These are phyloP conservation scores for Lampris megalopsis DNA, from an alignment of 2,113 vertebrate genomes.

Conservation along the genomic window DNA sequence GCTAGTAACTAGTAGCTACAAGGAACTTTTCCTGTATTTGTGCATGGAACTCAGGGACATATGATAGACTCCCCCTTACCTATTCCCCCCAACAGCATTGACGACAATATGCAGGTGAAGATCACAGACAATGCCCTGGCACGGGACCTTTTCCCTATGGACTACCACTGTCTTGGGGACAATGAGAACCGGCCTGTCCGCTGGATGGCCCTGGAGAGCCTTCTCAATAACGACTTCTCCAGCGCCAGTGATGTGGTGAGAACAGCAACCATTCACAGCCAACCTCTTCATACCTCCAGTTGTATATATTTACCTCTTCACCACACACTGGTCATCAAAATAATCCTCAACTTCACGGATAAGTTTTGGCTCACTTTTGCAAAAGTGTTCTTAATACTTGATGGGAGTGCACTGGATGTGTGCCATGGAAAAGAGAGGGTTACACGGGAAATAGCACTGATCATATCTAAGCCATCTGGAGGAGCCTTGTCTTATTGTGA, in stretches of 20 bases:
- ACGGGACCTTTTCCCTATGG: slow-evolving; percentile 98
- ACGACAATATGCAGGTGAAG: slow-evolving; percentile 98
- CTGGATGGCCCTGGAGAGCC: slow-evolving; percentile 98
- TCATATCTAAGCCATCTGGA: slow-evolving; percentile 27
- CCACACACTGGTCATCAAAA: neutral
- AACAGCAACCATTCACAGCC: neutral
- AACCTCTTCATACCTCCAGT: neutral
- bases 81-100: slow-evolving; percentile 85
- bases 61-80: slow-evolving; percentile 36
- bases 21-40: slow-evolving; percentile 22
- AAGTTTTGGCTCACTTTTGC: neutral
- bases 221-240: slow-evolving; percentile 98
- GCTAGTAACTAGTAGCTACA: too few relatives aligned
- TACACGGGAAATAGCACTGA: slow-evolving; percentile 34
- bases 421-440: neutral
- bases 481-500: slow-evolving; percentile 24
- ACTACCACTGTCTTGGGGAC: slow-evolving; percentile 98
- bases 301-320: neutral
- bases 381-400: slow-evolving; percentile 1
- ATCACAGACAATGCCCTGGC: slow-evolving; percentile 97
- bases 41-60: slow-evolving; percentile 19
- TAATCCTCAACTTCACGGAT: too few relatives aligned
- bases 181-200: slow-evolving; percentile 97
- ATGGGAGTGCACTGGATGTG: neutral
- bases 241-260: slow-evolving; percentile 98